A percentile compares a stretch with the other conserved stretches of the same genome.
Evolutionary conservation across 2,888 invertebrate genomes (phyloP).

Genomic region (Caenorhabditis becei): DNA sequence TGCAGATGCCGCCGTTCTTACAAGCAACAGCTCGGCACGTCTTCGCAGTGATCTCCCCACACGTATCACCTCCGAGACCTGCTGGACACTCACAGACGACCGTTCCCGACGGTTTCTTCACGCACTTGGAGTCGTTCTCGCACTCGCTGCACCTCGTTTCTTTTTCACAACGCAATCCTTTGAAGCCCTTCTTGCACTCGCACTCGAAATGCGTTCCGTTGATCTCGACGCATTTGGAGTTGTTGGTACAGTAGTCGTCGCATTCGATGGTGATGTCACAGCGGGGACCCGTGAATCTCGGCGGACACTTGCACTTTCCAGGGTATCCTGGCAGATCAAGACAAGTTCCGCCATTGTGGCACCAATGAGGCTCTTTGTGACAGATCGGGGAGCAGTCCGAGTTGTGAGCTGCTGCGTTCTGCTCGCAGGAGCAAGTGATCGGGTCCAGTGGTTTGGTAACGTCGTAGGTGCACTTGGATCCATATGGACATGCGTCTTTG

Average conservation of each 20-base stretch:
- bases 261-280: conserved; percentile 41
- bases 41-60: conserved; percentile 51
- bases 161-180: conserved; percentile 42
- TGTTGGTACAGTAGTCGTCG: conserved; percentile 67
- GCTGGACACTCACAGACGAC: conserved; percentile 83
- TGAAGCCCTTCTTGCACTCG: conserved; percentile 46
- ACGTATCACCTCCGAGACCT: conserved; percentile 63
- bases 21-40: conserved; percentile 79
- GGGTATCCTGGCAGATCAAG: conserved; percentile 45
- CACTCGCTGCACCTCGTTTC: conserved; percentile 79
- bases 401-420: conserved; percentile 46
- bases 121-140: conserved; percentile 83
- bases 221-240: conserved; percentile 35
- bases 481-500: conserved; percentile 51
- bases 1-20: conserved; percentile 83
- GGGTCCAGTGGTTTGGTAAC: conserved; percentile 20
- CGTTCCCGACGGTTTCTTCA: conserved; percentile 79
- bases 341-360: conserved; percentile 56
- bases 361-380: conserved; percentile 44
- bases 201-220: conserved; percentile 59
- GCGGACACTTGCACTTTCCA: conserved; percentile 53
- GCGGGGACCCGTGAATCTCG: conserved; percentile 47
- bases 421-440: conserved; percentile 39
- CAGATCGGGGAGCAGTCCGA: conserved; percentile 57
- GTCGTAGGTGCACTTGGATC: conserved; percentile 41